Base-by-base conservation (phyloP, 2,888 invertebrate species). In the Scotopteryx bipunctaria region DNA sequence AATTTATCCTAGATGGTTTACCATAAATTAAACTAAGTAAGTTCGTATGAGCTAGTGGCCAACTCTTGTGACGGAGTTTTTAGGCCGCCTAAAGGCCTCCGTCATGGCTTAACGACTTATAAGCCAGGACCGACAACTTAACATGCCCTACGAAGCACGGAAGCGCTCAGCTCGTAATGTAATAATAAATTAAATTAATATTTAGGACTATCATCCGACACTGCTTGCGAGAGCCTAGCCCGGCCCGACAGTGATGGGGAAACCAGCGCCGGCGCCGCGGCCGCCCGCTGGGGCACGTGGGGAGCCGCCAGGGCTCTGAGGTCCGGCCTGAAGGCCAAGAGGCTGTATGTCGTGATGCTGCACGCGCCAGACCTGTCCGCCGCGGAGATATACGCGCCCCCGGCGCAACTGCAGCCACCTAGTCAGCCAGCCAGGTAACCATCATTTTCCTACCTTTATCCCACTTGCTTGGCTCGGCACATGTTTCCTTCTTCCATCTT, bases 231-330 rank as follows among this genome's bases (percentile, higher is more conserved):
- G 52, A 82, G 76, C 54, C 65, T 86, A 3, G 71, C 81, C 5
- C 81, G 81, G 2, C 55, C 71, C 1, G 84, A 81, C 21, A 64
- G 57, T 1, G 72, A 71, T 5, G 69, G 78, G 3, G 88, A 88
- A 53, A 71, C 73, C 11, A 71, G 73, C 57, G 91, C 89, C 0
- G 86, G 83, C 9, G 86, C 87, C 0, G 91, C 91, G 0, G 93
- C 93, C 0, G 94, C 93, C 0, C 91, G 95, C 25, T 94, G 94
- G 80, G 96, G 95, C 4, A 95, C 96, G 9, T 95, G 95, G 83
- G 96, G 95, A 47, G 96, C 95, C 3, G 95, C 95, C 54, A 92
- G 93, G 21, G 95, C 95, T 3, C 79, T 96, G 55, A 91, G 95
- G 21, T 90, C 93, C 32, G 94, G 95, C 63, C 82, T 96, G 57